Evolutionary conservation across 2,113 vertebrate species (phyloP).

Genomic region (Paramormyrops kingsleyae): DNA sequence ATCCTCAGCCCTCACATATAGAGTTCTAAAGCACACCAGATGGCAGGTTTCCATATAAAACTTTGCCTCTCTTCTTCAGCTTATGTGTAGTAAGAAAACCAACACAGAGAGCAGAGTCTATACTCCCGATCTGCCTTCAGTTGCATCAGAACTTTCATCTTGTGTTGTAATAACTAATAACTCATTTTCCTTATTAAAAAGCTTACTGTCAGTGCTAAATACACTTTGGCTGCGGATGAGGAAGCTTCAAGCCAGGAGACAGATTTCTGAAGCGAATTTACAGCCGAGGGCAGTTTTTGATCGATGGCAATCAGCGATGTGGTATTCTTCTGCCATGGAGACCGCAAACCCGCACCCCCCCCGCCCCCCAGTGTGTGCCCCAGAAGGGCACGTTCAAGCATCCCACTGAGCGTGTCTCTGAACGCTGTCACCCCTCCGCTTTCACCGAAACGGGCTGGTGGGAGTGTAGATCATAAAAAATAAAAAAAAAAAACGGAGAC

Average conservation of each 20-base stretch:
- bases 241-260: neutral
- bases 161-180: neutral
- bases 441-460: conserved; percentile 55
- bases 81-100: conserved; percentile 24
- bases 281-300: neutral
- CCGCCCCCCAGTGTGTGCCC: neutral
- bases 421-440: conserved; percentile 27
- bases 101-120: conserved; percentile 7
- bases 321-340: conserved; percentile 22
- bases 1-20: conserved; percentile 35
- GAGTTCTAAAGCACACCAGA: conserved; percentile 56
- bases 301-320: neutral
- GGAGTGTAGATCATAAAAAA: conserved; percentile 35
- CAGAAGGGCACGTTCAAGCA: neutral
- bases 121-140: conserved; percentile 2
- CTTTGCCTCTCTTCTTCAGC: conserved; percentile 48
- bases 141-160: neutral
- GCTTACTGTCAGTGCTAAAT: neutral
- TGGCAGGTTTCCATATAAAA: conserved; percentile 52
- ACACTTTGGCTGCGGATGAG: neutral
- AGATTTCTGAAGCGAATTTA: neutral
- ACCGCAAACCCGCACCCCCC: too few relatives aligned
- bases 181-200: conserved; percentile 20
- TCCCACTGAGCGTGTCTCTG: neutral
- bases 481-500: neutral